Conservation (phyloP, 2,888 invertebrate species). For the Rhingia campestris region DNA sequence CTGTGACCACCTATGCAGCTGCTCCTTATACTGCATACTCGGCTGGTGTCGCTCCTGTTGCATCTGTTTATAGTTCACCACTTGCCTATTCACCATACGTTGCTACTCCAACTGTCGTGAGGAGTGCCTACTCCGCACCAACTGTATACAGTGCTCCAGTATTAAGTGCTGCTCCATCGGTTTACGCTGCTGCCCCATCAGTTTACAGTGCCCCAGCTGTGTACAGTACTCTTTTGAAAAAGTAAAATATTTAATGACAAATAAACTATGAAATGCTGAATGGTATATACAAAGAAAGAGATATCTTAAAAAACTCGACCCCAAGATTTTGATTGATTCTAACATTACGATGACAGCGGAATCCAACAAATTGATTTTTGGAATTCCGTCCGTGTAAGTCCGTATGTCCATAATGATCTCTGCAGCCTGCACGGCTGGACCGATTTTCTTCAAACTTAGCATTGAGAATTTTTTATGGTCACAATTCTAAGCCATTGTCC, state of each 20-base stretch:
- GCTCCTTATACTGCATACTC: constrained; percentile 44
- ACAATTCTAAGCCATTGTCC: too few relatives aligned
- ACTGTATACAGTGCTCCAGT: constrained; percentile 13
- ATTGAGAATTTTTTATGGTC: too few relatives aligned
- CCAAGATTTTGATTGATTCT: too few relatives aligned
- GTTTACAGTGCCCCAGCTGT: constrained; percentile 14
- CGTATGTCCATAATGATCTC: too few relatives aligned
- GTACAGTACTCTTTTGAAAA: constrained; percentile 40
- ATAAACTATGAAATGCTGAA: neutral
- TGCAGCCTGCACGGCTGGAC: too few relatives aligned
- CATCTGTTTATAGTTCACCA: constrained; percentile 47
- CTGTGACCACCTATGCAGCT: constrained; percentile 26
- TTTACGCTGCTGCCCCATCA: constrained; percentile 8
- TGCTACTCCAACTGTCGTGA: constrained; percentile 40
- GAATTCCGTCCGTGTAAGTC: too few relatives aligned
- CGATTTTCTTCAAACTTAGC: too few relatives aligned
- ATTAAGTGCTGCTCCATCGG: neutral
- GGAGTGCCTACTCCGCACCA: constrained; percentile 35
- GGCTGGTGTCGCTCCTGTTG: constrained; percentile 47
- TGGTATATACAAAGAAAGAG: neutral
- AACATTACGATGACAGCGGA: too few relatives aligned
- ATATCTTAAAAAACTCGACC: too few relatives aligned
- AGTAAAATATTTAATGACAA: constrained; percentile 12
- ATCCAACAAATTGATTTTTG: too few relatives aligned
- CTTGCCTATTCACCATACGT: constrained; percentile 31